These are phyloP conservation scores for Chinchilla lanigera DNA, from an alignment of 2,113 vertebrate species.

Conservation along the genomic window DNA sequence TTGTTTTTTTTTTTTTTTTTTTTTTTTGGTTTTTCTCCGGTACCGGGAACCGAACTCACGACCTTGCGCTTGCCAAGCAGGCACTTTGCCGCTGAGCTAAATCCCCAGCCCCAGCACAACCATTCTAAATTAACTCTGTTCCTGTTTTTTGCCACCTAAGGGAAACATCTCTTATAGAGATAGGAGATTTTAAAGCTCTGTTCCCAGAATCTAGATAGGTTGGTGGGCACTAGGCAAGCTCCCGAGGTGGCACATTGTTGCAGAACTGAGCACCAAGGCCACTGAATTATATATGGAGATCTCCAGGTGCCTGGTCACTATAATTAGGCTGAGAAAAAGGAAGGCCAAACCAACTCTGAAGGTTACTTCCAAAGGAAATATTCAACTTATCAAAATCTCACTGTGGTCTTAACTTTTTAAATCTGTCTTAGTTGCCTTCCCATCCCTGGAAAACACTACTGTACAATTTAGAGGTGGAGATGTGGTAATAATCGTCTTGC, in stretches of 20 bases:
- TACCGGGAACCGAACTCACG: no score
- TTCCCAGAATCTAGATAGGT: not conserved
- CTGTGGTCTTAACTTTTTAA: not conserved
- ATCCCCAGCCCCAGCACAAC: no score
- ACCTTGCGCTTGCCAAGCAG: no score
- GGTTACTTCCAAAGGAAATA: not conserved
- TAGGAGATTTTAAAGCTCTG: not conserved
- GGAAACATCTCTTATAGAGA: not conserved
- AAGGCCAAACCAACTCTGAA: not conserved
- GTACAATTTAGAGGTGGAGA: not conserved
- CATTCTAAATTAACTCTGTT: not conserved
- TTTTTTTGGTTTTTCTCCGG: no score
- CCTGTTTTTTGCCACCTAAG: not conserved
- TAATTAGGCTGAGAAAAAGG: not conserved
- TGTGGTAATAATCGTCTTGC: not conserved
- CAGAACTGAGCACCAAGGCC: not conserved
- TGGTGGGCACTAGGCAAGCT: accelerated
- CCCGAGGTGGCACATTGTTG: not conserved
- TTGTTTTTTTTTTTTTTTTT: no score
- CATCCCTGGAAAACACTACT: not conserved
- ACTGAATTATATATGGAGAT: not conserved
- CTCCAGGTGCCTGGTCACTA: not conserved
- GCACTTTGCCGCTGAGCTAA: no score
- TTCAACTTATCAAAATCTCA: not conserved
- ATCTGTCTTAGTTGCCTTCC: not conserved